A percentile compares a stretch with the other conserved stretches of the same genome.
These are phyloP conservation scores for Leptatherina wallacei DNA, from an alignment of 2,797 vertebrate genomes.

Conservation along the genomic window DNA sequence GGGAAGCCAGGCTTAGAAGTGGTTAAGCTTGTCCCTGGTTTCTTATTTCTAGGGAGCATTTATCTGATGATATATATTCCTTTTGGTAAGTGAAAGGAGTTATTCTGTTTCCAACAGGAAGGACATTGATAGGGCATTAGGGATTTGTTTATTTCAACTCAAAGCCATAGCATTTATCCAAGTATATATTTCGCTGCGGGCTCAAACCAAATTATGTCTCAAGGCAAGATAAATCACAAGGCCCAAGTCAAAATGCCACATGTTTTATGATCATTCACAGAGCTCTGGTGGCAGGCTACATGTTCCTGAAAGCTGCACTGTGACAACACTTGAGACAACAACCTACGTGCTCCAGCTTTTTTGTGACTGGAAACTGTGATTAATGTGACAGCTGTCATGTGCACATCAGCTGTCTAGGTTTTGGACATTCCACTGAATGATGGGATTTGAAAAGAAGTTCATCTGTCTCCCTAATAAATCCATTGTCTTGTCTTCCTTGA, in stretches of 20 bases:
- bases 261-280: constrained; percentile 75
- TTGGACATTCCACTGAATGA: constrained; percentile 76
- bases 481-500: constrained; percentile 79
- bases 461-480: constrained; percentile 82
- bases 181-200: constrained; percentile 77
- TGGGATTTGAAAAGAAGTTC: constrained; percentile 81
- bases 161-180: constrained; percentile 78
- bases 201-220: constrained; percentile 80
- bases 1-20: constrained; percentile 81
- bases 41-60: constrained; percentile 81
- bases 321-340: constrained; percentile 65
- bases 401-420: constrained; percentile 76
- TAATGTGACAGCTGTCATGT: constrained; percentile 82
- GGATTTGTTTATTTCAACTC: constrained; percentile 85
- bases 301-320: constrained; percentile 64
- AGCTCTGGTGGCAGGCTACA: constrained; percentile 69
- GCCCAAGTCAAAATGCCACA: constrained; percentile 74
- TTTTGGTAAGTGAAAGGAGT: constrained; percentile 82
- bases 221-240: constrained; percentile 80
- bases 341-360: constrained; percentile 65
- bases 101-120: constrained; percentile 83
- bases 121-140: constrained; percentile 84
- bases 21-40: constrained; percentile 81
- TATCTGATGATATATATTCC: constrained; percentile 85
- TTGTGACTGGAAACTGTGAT: constrained; percentile 72